Base-by-base conservation (phyloP, 2,113 vertebrate genomes). In the Marmota flaviventris region DNA sequence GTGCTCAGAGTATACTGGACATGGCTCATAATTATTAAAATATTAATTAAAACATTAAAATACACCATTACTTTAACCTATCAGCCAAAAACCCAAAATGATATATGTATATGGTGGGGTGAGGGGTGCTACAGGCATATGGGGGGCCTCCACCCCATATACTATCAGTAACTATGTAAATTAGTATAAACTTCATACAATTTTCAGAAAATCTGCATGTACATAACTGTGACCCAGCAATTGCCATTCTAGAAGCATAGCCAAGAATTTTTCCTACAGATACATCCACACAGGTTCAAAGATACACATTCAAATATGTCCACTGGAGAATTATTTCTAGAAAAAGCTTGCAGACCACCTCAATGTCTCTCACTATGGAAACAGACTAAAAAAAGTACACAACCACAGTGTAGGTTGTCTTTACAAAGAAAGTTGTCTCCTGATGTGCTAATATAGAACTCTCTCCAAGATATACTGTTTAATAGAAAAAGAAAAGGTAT, bases 371-470 rank as follows among this genome's bases (percentile, higher is more conserved):
- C 67, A 24, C n/a, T 37, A 58, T 61, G 61, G 24, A 89, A 77
- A 61, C 22, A 63, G 25, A 24, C 24, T 77, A 61, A 39, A 61
- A 82, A 75, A 84, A n/a, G 0, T 27, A 56, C 29, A 32, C 16
- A 63, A 61, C 32, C 75, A 69, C n/a, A 75, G 25, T 34, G 42
- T 42, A 75, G 27, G 27, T 37, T 65, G 22, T 25, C 67, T 91
- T 93, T 91, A 70, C n/a, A 90, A 72, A 92, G 34, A 81, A 91
- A 48, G 51, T n/a, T 82, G 75, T 88, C 92, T 94, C 58, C 72
- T 37, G 16, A 51, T 81, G 8, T 81, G n/a, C 42, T 85, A 37
- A 82, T 67, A 61, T 4, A 72, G 78, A 96, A 83, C n/a, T 32
- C 22, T 73, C 24, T 73, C 67, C 34, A 56, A 85, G 39, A 85